Percentiles rank a stretch among this genome's conserved stretches.
Conservation (phyloP, 92 coral and sea anemone species). For the Parazoanthus darwini region DNA sequence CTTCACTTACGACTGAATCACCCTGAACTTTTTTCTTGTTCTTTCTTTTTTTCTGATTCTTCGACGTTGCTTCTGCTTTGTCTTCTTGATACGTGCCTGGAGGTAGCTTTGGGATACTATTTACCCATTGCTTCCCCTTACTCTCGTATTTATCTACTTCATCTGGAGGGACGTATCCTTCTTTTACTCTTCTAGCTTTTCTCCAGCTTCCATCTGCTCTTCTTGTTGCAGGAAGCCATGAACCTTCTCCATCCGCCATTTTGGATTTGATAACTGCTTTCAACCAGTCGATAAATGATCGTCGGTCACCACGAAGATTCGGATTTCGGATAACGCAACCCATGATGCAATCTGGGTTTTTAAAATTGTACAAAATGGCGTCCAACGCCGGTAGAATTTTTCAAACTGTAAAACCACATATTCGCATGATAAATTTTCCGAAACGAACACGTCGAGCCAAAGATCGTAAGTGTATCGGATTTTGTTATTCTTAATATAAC, state of each 20-base stretch:
- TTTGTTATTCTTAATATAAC: no score
- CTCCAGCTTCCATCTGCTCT: conserved; percentile 99
- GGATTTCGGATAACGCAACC: not conserved
- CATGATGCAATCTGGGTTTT: conserved; percentile 4
- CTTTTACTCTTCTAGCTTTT: conserved; percentile 92
- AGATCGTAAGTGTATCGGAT: conserved; percentile 54
- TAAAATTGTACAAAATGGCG: conserved; percentile 83
- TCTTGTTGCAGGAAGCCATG: conserved; percentile 95
- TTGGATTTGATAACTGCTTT: conserved; percentile 40
- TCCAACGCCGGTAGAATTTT: conserved; percentile 62
- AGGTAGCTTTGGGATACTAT: conserved; percentile 71
- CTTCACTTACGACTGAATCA: conserved; percentile 42
- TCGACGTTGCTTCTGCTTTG: conserved; percentile 54
- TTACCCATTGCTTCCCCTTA: conserved; percentile 92
- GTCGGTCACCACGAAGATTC: not conserved
- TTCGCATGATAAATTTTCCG: conserved; percentile 89
- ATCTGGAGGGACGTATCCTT: conserved; percentile 95
- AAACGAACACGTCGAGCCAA: conserved; percentile 63
- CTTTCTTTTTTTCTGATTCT: conserved; percentile 80
- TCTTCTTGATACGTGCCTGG: conserved; percentile 79
- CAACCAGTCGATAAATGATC: conserved; percentile 20
- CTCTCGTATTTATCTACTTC: conserved; percentile 98
- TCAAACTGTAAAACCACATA: conserved; percentile 77
- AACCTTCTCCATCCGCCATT: conserved; percentile 85
- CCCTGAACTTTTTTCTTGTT: conserved; percentile 67